Conservation (phyloP, 2,888 invertebrate genomes). For the Margaritifera margaritifera region DNA sequence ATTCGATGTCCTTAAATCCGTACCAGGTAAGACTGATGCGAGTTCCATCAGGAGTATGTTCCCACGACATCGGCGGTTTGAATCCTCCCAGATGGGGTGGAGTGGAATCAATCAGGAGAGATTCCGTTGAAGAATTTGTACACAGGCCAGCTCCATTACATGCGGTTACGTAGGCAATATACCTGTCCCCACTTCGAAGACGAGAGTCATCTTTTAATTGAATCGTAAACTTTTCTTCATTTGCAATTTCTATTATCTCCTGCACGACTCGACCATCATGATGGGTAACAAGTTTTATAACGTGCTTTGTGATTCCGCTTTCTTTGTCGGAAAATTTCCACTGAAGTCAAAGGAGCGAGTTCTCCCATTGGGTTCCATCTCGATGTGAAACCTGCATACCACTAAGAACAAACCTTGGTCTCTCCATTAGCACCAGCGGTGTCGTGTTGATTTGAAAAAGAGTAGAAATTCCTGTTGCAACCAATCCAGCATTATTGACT, state of each 20-base stretch:
- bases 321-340: conserved; percentile 34
- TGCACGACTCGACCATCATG: conserved; percentile 32
- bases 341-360: conserved; percentile 23
- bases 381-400: too few species aligned
- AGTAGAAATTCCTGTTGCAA: not conserved
- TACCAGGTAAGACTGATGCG: conserved; percentile 34
- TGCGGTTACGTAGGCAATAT: conserved; percentile 26
- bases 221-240: conserved; percentile 23
- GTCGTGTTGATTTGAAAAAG: conserved; percentile 7
- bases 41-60: not conserved
- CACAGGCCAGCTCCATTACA: conserved; percentile 48
- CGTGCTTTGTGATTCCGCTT: conserved; percentile 31
- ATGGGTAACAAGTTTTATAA: conserved; percentile 26
- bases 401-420: not conserved
- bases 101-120: conserved; percentile 42
- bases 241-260: conserved; percentile 24
- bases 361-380: conserved; percentile 23
- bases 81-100: conserved; percentile 52
- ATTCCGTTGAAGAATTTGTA: conserved; percentile 20
- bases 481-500: conserved; percentile 10
- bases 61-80: conserved; percentile 32
- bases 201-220: conserved; percentile 15
- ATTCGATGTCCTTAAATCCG: conserved; percentile 44
- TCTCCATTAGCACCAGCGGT: not conserved
- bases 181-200: conserved; percentile 37